Evolutionary conservation across 2,797 vertebrate genomes (phyloP).

Genomic region (Sebastiscus tertius): DNA sequence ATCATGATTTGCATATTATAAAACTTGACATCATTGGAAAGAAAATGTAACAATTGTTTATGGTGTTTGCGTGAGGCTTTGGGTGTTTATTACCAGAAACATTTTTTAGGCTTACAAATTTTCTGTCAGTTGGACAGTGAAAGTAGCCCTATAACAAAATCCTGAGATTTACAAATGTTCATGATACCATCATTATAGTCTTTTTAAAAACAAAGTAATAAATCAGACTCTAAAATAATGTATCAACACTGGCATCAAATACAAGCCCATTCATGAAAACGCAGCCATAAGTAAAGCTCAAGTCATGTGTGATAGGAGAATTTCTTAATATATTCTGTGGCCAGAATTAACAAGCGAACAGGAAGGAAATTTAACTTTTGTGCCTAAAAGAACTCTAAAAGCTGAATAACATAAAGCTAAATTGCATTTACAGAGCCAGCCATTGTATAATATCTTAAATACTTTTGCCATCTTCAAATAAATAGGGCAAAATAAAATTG

Average conservation of each 20-base stretch:
- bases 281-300: neutral
- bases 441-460: neutral
- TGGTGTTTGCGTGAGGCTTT: neutral
- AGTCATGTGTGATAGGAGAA: neutral
- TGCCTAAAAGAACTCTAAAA: neutral
- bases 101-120: neutral
- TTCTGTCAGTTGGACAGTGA: neutral
- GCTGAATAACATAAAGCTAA: neutral
- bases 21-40: neutral
- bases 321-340: neutral
- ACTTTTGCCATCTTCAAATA: neutral
- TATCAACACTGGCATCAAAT: conserved; percentile 9
- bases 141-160: conserved; percentile 1
- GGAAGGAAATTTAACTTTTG: neutral
- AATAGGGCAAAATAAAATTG: neutral
- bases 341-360: neutral
- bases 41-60: neutral
- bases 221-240: neutral
- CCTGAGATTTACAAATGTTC: neutral
- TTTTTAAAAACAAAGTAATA: neutral
- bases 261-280: neutral
- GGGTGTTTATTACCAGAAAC: neutral
- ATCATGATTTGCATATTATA: neutral
- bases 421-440: conserved; percentile 23
- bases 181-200: neutral